Conservation (phyloP, 1,140 invertebrate species). For the Plectus sambesii region DNA sequence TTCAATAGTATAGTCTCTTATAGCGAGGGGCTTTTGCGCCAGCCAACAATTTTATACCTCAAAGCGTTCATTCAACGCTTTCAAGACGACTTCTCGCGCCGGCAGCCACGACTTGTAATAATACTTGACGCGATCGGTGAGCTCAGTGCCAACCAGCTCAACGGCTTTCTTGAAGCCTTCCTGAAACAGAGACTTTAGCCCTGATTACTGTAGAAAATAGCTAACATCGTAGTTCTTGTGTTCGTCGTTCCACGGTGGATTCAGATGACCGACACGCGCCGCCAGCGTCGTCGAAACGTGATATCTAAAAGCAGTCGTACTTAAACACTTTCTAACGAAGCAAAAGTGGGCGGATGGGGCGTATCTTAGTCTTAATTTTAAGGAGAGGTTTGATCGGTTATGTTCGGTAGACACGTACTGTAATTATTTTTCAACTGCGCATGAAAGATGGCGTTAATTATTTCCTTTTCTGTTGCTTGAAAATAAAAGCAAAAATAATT, state of each 20-base stretch:
- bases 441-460: too few relatives aligned
- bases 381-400: too few relatives aligned
- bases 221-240: slow-evolving; percentile 21
- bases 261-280: slow-evolving; percentile 62
- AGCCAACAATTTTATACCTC: slow-evolving; percentile 45
- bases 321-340: too few relatives aligned
- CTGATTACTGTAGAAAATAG: neutral
- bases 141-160: slow-evolving; percentile 66
- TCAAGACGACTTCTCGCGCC: slow-evolving; percentile 61
- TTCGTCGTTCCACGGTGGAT: slow-evolving; percentile 71
- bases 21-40: neutral
- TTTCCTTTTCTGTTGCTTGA: too few relatives aligned
- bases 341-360: too few relatives aligned
- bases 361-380: too few relatives aligned
- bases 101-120: slow-evolving; percentile 67
- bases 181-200: slow-evolving; percentile 27
- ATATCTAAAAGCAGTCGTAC: slow-evolving; percentile 15
- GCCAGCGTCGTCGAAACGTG: slow-evolving; percentile 59
- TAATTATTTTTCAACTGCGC: too few relatives aligned
- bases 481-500: too few relatives aligned
- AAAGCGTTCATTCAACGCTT: slow-evolving; percentile 60
- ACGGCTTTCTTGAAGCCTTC: slow-evolving; percentile 58
- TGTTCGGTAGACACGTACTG: too few relatives aligned
- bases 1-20: neutral
- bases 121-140: slow-evolving; percentile 61